These are phyloP conservation scores for Drosophila trichaetosa DNA, from an alignment of 2,888 invertebrate species.

Conservation along the genomic window DNA sequence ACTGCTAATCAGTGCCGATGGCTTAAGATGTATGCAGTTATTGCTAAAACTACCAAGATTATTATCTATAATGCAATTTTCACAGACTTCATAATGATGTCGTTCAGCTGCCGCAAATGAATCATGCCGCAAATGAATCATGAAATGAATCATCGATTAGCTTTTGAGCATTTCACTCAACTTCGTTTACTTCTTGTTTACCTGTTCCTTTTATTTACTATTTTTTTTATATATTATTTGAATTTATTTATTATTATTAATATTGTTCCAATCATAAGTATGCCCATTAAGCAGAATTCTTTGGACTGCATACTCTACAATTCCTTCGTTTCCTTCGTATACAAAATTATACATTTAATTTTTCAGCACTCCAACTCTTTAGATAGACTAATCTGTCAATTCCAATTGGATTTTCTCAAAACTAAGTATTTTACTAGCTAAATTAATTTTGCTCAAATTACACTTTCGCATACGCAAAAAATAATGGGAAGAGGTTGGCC, in stretches of 20 bases:
- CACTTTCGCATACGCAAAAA: neutral
- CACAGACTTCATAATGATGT: neutral
- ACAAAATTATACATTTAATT: neutral
- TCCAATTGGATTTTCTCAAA: neutral
- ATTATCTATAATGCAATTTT: constrained; percentile 9
- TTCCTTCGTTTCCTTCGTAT: neutral
- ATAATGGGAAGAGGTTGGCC: neutral
- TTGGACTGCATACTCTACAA: neutral
- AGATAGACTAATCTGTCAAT: neutral
- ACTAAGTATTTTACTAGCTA: neutral
- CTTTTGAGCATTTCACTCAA: neutral
- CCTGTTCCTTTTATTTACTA: too few relatives aligned
- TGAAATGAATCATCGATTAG: neutral
- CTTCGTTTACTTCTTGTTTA: neutral
- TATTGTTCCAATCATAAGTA: neutral
- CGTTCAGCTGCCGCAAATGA: neutral
- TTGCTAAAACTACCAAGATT: neutral
- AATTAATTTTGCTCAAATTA: neutral
- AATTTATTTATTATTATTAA: too few relatives aligned
- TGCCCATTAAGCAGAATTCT: neutral
- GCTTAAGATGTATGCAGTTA: neutral
- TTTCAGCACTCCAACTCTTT: neutral
- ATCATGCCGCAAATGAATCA: constrained; percentile 7
- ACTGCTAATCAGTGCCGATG: constrained; percentile 13
- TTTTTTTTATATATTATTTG: too few relatives aligned